Base-by-base conservation (phyloP, 2,113 vertebrate species). In the Pantherophis guttatus region DNA sequence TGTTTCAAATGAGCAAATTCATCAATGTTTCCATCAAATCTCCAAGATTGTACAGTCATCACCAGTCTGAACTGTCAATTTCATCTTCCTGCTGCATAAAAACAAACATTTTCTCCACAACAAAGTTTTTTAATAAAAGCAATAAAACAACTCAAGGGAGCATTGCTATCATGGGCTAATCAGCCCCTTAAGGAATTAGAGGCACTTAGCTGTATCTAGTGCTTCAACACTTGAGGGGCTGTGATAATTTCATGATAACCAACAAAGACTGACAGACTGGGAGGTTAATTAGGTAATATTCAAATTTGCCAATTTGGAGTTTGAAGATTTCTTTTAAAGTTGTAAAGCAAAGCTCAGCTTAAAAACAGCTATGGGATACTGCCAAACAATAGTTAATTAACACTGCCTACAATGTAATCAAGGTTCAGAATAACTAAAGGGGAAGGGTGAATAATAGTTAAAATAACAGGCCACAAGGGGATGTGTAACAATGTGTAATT, bases 261-360 rank as follows among this genome's bases (percentile, higher is more conserved):
- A 97, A 96, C 96, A 94, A 97, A 93, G 94, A 96, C 96, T 97
- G 97, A 96, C 96, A 97, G 91, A 90, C 96, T 97, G 97, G 95
- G 96, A 97, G 96, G 95, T 97, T 98, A 97, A 98, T 98, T 98
- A 98, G 97, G 96, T 97, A 97, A 97, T 97, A 97, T 97, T 97
- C 96, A 97, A 97, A 96, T 94, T 96, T 97, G 90, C 95, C 97
- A 96, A 96, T 96, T 95, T 93, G 95, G 90, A 95, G 93, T 97
- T 96, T 97, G 95, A 97, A 97, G 95, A 97, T 95, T 96, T 96
- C 96, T 98, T 98, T 96, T 96, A 96, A 97, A 97, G 95, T 96
- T 97, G 86, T 94, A 95, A 95, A 96, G 94, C 91, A 97, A 97
- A 97, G 94, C 55, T 91, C 48, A 95, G 93, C 95, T 97, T 97